Evolutionary conservation across 2,888 invertebrate species (phyloP), one percentile per base, ranked within the genome.

Genomic region (Drosophila algonquin): DNA sequence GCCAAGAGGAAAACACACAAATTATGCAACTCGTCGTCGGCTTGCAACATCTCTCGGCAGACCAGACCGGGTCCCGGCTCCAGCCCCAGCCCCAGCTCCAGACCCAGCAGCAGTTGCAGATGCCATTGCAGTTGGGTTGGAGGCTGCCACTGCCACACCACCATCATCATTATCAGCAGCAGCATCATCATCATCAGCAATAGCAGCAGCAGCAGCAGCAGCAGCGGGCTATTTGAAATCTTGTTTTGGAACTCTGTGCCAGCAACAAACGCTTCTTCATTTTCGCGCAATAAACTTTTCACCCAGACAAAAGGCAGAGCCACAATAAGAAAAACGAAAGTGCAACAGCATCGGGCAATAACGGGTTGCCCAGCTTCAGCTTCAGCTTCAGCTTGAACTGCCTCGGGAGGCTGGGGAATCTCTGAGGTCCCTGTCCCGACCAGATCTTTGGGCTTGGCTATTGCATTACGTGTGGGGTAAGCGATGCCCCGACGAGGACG

Each of bases 251-350:
- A 71, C 71, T 71, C 52, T 52, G 30, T 61, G 63, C 35, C 76
- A 61, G 54, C 76, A 73, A 63, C 77, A 86, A 76, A 75, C 82
- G 86, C 84, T 84, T 87, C 86, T 85, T 88, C 81, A 86, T 85
- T 86, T 87, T 85, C 76, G 82, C 83, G 78, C 82, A 74, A 68
- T 79, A 73, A 71, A 71, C 69, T 76, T 78, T 79, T 73, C 75
- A 77, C 72, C 72, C 69, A 82, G 54, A 58, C 73, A 73, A 72
- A 72, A 73, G 58, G 55, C 52, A 51, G 58, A 45, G 50, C 60
- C 53, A 27, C 51, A 69, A 47, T 54, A 79, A 79, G 57, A 81
- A 86, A 86, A 83, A 75, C 87, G 82, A 83, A 83, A 83, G 83
- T 83, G 83, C 83, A 80, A 73, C 80, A 59, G 50, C 69, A 54